A percentile compares a stretch with the other conserved stretches of the same genome.
Conservation (phyloP, 2,888 invertebrate genomes). For the Diogma glabrata region DNA sequence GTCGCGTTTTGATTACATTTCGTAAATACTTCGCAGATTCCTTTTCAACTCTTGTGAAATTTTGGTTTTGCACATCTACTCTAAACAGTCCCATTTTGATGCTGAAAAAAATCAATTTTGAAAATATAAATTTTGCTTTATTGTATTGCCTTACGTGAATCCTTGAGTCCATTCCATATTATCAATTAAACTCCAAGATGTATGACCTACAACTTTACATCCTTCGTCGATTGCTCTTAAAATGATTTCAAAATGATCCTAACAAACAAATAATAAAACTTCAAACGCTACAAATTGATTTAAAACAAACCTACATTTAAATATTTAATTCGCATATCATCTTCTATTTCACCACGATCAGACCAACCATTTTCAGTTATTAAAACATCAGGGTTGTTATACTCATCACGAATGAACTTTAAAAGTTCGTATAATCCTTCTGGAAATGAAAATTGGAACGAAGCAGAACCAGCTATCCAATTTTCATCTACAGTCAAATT, state of each 20-base stretch:
- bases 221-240: neutral
- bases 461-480: neutral
- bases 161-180: neutral
- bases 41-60: neutral
- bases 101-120: too few species aligned
- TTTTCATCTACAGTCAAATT: neutral
- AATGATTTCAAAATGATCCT: neutral
- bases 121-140: too few species aligned
- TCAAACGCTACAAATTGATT: neutral
- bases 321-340: neutral
- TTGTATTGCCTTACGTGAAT: slow-evolving; percentile 21
- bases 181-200: slow-evolving; percentile 3
- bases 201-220: neutral
- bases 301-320: neutral
- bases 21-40: neutral
- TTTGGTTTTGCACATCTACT: neutral
- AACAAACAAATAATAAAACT: neutral
- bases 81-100: slow-evolving; percentile 2
- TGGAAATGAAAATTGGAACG: neutral
- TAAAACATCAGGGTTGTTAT: neutral
- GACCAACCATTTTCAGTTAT: slow-evolving; percentile 7
- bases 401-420: neutral
- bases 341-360: neutral
- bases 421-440: neutral
- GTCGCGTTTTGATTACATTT: neutral